phyloP scores from a whole-genome alignment of 2,797 vertebrate genomes.

The Mormyrops attenuatus region DNA sequence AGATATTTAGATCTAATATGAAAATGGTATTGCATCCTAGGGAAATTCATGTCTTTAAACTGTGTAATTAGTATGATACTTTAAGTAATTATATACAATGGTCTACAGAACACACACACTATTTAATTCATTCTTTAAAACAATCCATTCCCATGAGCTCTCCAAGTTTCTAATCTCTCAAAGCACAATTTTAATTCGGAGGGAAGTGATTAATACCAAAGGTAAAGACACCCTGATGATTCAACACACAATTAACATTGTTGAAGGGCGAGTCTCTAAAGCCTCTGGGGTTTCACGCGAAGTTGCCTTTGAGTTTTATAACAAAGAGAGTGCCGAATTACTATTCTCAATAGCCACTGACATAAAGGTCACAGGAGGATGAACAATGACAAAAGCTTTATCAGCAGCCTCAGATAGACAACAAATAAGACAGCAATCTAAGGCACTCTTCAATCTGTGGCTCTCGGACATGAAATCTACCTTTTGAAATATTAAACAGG shows the following conservation, averaged over 20 bases:
- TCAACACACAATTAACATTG: conserved; percentile 57
- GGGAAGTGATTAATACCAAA: conserved; percentile 53
- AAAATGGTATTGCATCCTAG: not conserved
- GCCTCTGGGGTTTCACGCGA: conserved; percentile 44
- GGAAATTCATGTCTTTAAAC: not conserved
- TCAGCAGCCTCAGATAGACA: not conserved
- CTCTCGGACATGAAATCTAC: not conserved
- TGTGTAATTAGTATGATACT: not conserved
- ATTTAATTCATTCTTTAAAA: conserved; percentile 6
- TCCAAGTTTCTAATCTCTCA: not conserved
- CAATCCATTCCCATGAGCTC: not conserved
- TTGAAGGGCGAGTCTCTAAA: conserved; percentile 52
- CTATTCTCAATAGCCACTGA: conserved; percentile 24
- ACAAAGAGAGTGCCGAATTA: conserved; percentile 36
- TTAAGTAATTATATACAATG: not conserved
- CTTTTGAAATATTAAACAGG: not conserved
- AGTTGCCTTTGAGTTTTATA: conserved; percentile 34
- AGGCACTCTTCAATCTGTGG: not conserved
- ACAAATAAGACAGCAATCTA: not conserved
- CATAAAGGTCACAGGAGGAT: conserved; percentile 28
- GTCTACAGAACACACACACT: not conserved
- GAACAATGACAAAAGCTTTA: conserved; percentile 22
- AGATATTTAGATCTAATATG: not conserved
- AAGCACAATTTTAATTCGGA: conserved; percentile 25
- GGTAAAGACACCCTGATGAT: conserved; percentile 54